These are phyloP conservation scores for Stenoptilia bipunctidactyla DNA, from an alignment of 2,888 invertebrate genomes.

Conservation along the genomic window DNA sequence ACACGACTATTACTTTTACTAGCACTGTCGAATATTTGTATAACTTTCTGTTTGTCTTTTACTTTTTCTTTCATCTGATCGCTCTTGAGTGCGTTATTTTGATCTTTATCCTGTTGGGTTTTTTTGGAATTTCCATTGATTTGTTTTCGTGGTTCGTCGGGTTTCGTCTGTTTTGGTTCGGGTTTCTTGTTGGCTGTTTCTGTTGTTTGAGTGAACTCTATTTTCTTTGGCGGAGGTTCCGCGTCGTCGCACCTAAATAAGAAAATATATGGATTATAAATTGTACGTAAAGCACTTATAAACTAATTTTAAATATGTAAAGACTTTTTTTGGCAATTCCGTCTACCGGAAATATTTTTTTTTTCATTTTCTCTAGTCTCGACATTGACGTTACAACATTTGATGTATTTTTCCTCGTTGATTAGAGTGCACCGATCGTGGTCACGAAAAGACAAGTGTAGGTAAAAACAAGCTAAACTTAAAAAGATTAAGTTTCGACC, in stretches of 20 bases:
- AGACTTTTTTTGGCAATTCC: too few relatives aligned
- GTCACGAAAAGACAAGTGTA: too few relatives aligned
- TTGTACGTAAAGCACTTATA: too few relatives aligned
- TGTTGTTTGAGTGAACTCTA: constrained; percentile 21
- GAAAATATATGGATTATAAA: not conserved
- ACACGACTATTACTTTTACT: constrained; percentile 35
- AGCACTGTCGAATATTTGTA: constrained; percentile 31
- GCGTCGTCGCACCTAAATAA: constrained; percentile 22
- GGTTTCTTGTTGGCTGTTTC: not conserved
- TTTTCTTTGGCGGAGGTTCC: constrained; percentile 39
- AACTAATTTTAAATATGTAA: too few relatives aligned
- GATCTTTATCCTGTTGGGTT: not conserved
- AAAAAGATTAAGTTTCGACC: too few relatives aligned
- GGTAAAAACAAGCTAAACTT: too few relatives aligned
- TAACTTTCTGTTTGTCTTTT: constrained; percentile 18
- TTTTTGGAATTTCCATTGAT: not conserved
- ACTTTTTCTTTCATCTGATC: constrained; percentile 14
- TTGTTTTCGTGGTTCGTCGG: constrained; percentile 17
- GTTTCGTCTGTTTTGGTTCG: constrained; percentile 12
- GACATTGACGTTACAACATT: too few relatives aligned
- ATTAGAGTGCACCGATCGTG: too few relatives aligned
- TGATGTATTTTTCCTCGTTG: too few relatives aligned
- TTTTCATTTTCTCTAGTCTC: too few relatives aligned
- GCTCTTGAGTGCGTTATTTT: constrained; percentile 3
- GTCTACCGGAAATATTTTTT: too few relatives aligned